phyloP scores from a whole-genome alignment of 2,797 vertebrate genomes.

The Sarcoramphus papa region DNA sequence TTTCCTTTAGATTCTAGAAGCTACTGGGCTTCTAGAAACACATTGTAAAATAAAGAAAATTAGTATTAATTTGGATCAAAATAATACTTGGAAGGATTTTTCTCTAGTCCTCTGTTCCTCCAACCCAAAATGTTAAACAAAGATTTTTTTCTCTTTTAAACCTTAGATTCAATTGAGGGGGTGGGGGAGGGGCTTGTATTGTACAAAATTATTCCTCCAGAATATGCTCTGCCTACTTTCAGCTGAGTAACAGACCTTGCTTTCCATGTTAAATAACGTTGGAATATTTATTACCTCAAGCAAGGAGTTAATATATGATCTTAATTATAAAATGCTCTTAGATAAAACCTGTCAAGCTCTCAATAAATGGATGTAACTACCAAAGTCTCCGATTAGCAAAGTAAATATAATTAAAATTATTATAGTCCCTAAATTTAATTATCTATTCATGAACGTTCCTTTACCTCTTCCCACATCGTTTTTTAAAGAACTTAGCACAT shows the following conservation, averaged over 20 bases:
- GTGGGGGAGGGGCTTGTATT: background rate
- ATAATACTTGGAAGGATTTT: background rate
- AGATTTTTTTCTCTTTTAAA: background rate
- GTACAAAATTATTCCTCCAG: background rate
- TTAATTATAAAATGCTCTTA: constrained; percentile 32
- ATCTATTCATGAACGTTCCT: background rate
- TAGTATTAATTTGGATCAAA: background rate
- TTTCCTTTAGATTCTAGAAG: background rate
- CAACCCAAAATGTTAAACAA: background rate
- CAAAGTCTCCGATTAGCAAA: constrained; percentile 3
- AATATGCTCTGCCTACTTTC: background rate
- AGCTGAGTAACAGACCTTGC: background rate
- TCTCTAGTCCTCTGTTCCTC: background rate
- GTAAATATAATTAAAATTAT: constrained; percentile 44
- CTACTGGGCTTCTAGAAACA: background rate
- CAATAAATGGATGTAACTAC: constrained; percentile 6
- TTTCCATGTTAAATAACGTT: background rate
- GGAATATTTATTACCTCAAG: constrained; percentile 19
- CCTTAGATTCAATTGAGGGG: background rate
- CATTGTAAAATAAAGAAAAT: background rate
- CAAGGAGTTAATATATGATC: background rate
- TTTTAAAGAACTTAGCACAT: background rate
- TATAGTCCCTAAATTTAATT: constrained; percentile 17
- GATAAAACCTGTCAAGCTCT: constrained; percentile 9
- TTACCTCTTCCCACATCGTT: background rate